Base-by-base conservation (phyloP, 2,888 invertebrate genomes). In the Mongoloraphidia duomilia region DNA sequence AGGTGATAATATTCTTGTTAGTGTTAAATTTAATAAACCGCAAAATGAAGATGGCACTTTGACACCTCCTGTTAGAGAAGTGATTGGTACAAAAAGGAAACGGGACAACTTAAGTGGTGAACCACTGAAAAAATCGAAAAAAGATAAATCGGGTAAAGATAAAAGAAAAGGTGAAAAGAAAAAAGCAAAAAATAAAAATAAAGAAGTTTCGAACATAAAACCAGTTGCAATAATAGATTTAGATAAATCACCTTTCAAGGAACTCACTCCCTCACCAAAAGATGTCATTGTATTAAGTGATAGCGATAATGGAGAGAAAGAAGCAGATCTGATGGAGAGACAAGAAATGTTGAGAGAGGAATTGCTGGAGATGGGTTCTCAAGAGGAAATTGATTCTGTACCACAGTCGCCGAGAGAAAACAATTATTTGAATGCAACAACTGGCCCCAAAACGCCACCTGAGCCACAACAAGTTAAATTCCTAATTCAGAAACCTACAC, bases 1-100 rank as follows among this genome's bases (percentile, higher is more conserved):
- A 10, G 92, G 92, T 3, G 89, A 92, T 67, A 92, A 91, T 64
- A 92, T 93, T 60, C 76, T 93, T 54, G 91, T 93, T 10, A 91
- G 90, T 68, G 89, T 93, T 13, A 91, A 89, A 66, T 93, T 92
- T 67, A 84, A 85, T 63, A 86, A 87, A 58, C 77, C 76, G 55
- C 73, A 65, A 48, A 65, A 67, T 53, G 64, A 65, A 52, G 63
- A 63, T 35, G 61, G 66, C 50, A 62, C 64, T 49, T 60, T 60
- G 11, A 63, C 66, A 10, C 57, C 60, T 17, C 47, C 55, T 4
- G 47, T 50, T 11, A 58, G 62, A 41, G 60, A 60, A 17, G 61
- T 60, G 3, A 58, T 65, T 2, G 58, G 68, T 39, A 57, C 63
- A 52, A 70, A 72, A 53, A 65, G 72, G 10, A 67, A 71, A 47